Evolutionary conservation across 2,888 invertebrate genomes (phyloP).

Genomic region (Cabera pusaria): DNA sequence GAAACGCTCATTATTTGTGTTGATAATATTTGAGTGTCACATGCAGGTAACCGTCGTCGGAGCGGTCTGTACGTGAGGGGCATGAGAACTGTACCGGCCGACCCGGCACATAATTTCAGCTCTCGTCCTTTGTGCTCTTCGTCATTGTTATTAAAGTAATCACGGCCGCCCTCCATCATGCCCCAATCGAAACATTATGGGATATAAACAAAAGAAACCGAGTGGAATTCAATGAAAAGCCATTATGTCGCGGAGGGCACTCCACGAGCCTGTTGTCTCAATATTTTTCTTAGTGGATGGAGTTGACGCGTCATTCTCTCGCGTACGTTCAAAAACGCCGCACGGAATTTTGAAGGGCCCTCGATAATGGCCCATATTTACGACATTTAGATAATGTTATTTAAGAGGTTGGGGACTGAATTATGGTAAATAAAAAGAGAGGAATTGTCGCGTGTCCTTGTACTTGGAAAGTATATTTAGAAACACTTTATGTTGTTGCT

Average conservation of each 20-base stretch:
- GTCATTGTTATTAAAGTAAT: conserved; percentile 83
- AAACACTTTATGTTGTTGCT: conserved; percentile 39
- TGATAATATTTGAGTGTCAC: conserved; percentile 72
- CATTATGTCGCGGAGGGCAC: conserved; percentile 79
- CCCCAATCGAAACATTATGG: conserved; percentile 81
- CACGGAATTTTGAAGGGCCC: conserved; percentile 75
- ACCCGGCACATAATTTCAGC: conserved; percentile 77
- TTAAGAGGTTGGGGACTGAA: conserved; percentile 63
- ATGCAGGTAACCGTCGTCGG: conserved; percentile 63
- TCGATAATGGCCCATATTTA: conserved; percentile 80
- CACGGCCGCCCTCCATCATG: conserved; percentile 76
- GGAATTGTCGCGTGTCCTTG: conserved; percentile 51
- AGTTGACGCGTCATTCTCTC: conserved; percentile 78
- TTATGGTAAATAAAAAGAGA: conserved; percentile 66
- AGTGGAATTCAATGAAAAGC: conserved; percentile 81
- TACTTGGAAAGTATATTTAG: conserved; percentile 27
- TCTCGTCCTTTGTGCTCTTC: conserved; percentile 73
- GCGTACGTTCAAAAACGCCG: conserved; percentile 72
- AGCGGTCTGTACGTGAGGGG: conserved; percentile 69
- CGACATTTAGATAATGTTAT: conserved; percentile 77
- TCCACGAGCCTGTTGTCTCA: conserved; percentile 75
- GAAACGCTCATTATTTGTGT: conserved; percentile 73
- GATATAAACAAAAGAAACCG: conserved; percentile 82
- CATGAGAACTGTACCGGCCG: conserved; percentile 69
- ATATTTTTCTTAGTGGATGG: conserved; percentile 79